phyloP scores from a whole-genome alignment of 2,888 invertebrate species.

The Campopleginae sp. region DNA sequence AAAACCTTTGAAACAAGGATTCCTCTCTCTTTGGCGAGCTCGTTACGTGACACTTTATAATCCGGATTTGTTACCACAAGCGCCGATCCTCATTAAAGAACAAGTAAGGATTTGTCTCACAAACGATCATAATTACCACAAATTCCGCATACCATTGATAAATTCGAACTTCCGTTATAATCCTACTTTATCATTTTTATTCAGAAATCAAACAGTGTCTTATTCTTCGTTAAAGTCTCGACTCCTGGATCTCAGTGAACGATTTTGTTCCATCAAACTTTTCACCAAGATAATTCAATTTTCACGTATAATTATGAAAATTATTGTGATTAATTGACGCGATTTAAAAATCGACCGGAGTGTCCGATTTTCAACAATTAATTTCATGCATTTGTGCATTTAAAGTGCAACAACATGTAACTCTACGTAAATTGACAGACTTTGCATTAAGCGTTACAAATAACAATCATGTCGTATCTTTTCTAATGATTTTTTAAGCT shows the following conservation, averaged over 20 bases:
- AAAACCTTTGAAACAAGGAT: conserved; percentile 70
- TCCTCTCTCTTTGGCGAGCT: conserved; percentile 88
- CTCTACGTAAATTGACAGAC: not conserved
- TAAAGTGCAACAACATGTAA: not conserved
- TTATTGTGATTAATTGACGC: not conserved
- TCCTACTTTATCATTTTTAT: not conserved
- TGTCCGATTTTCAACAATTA: not conserved
- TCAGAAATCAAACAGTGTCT: not conserved
- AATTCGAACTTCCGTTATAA: not conserved
- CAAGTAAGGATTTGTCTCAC: conserved; percentile 70
- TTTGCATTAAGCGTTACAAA: not conserved
- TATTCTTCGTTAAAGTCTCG: not conserved
- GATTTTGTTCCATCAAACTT: not conserved
- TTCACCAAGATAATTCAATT: not conserved
- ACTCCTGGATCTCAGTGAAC: not conserved
- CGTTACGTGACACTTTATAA: conserved; percentile 89
- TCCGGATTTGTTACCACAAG: conserved; percentile 89
- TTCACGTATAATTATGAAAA: not conserved
- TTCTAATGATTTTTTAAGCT: not conserved
- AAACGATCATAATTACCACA: not conserved
- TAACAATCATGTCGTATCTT: not conserved
- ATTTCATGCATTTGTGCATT: not conserved
- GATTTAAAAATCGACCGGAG: not conserved
- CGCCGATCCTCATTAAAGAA: conserved; percentile 88
- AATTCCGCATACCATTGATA: not conserved